A percentile compares a stretch with the other conserved stretches of the same genome.
Conservation (phyloP, 2,797 vertebrate genomes). For the Tiaroga cobitis region DNA sequence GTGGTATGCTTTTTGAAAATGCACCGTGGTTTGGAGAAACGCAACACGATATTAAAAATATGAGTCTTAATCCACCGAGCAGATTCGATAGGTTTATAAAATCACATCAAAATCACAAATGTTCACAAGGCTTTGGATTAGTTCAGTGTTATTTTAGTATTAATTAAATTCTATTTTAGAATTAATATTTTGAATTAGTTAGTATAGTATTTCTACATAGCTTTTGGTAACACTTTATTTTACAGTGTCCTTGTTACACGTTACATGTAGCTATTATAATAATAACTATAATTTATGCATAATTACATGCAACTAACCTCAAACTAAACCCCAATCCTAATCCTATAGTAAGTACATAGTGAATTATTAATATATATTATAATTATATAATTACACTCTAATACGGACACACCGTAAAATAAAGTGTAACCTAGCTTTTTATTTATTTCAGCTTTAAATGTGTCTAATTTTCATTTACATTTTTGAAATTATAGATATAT, state of each 20-base stretch:
- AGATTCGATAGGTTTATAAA: conserved; percentile 10
- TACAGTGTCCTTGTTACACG: too few species aligned
- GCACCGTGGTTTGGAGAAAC: conserved; percentile 3
- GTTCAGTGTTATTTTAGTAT: not conserved
- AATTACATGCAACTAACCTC: too few species aligned
- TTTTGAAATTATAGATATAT: not conserved
- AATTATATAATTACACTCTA: too few species aligned
- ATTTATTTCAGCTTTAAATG: not conserved
- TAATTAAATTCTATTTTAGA: not conserved
- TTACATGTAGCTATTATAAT: too few species aligned
- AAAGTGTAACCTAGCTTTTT: not conserved
- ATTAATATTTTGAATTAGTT: not conserved
- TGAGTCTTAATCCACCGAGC: not conserved
- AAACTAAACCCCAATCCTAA: too few species aligned
- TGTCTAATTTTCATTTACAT: too few species aligned
- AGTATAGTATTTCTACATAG: not conserved
- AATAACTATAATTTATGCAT: too few species aligned
- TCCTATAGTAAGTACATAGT: too few species aligned
- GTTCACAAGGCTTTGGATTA: not conserved
- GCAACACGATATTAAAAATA: too few species aligned
- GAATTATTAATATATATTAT: too few species aligned
- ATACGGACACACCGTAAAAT: too few species aligned
- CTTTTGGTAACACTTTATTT: not conserved
- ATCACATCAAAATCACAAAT: not conserved
- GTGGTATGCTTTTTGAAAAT: not conserved